phyloP scores from a whole-genome alignment of 2,113 vertebrate genomes.

The Bos indicus region DNA sequence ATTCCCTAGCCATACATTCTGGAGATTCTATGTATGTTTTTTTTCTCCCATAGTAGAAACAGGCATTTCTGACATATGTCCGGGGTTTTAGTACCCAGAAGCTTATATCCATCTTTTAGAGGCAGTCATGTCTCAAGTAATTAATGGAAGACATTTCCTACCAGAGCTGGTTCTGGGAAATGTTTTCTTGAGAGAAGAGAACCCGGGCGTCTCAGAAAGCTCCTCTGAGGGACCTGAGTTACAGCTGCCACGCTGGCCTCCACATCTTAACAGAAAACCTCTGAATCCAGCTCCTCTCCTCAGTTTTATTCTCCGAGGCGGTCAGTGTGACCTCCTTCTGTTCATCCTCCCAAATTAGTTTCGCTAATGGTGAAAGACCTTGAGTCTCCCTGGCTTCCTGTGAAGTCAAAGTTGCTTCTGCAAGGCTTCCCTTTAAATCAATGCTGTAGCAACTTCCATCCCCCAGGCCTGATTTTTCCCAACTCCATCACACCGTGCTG shows the following conservation, averaged over 20 bases:
- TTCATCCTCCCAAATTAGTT: conserved; percentile 41
- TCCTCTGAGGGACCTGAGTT: not conserved
- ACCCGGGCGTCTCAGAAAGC: not conserved
- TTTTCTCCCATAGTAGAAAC: not conserved
- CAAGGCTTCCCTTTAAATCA: conserved; percentile 33
- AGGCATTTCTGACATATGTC: not conserved
- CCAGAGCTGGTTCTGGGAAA: not conserved
- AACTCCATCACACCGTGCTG: not conserved
- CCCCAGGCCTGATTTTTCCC: not conserved
- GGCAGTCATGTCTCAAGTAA: not conserved
- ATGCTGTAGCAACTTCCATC: not conserved
- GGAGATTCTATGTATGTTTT: not conserved
- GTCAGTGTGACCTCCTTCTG: not conserved
- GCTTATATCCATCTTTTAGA: fast-evolving
- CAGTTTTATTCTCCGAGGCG: not conserved
- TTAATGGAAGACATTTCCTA: not conserved
- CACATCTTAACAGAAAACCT: not conserved
- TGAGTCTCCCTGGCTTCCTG: not conserved
- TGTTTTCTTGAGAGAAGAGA: not conserved
- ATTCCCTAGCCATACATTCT: not conserved
- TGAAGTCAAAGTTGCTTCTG: conserved; percentile 7
- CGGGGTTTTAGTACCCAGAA: not conserved
- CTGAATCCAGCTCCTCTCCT: not conserved
- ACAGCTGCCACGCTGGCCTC: not conserved
- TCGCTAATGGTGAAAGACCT: not conserved